Conservation (phyloP, 2,797 vertebrate species). For the Adrianichthys oophorus region DNA sequence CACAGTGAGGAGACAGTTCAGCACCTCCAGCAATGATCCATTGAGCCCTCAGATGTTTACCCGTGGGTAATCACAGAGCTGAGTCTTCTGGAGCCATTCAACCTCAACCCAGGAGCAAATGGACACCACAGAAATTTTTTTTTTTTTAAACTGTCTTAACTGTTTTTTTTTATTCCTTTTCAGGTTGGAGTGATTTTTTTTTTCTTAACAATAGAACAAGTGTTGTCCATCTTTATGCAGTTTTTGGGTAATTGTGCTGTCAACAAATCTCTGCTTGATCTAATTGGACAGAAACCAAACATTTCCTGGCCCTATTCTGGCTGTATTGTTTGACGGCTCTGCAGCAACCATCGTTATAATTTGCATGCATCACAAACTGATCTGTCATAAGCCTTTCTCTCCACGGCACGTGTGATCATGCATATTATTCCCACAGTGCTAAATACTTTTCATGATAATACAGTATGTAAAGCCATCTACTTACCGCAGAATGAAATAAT, state of each 20-base stretch:
- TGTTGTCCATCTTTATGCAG: no score
- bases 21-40: constrained; percentile 14
- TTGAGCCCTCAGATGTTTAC: constrained; percentile 38
- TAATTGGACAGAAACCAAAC: constrained; percentile 37
- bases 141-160: no score
- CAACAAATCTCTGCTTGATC: constrained; percentile 42
- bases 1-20: no score
- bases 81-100: background rate
- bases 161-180: constrained; percentile 15
- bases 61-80: constrained; percentile 9
- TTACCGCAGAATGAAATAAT: constrained; percentile 16
- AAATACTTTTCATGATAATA: constrained; percentile 5
- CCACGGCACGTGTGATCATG: constrained; percentile 9
- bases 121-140: no score
- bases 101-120: constrained; percentile 2
- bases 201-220: no score
- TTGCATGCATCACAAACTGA: constrained; percentile 25
- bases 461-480: constrained; percentile 6
- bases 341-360: constrained; percentile 28
- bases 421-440: constrained; percentile 7
- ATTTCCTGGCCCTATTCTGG: constrained; percentile 36
- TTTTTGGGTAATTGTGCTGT: constrained; percentile 36
- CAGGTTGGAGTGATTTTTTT: constrained; percentile 15
- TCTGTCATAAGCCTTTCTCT: constrained; percentile 12
- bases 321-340: constrained; percentile 28